These are phyloP conservation scores for Alcedo atthis DNA, from an alignment of 2,797 vertebrate species.

Conservation along the genomic window DNA sequence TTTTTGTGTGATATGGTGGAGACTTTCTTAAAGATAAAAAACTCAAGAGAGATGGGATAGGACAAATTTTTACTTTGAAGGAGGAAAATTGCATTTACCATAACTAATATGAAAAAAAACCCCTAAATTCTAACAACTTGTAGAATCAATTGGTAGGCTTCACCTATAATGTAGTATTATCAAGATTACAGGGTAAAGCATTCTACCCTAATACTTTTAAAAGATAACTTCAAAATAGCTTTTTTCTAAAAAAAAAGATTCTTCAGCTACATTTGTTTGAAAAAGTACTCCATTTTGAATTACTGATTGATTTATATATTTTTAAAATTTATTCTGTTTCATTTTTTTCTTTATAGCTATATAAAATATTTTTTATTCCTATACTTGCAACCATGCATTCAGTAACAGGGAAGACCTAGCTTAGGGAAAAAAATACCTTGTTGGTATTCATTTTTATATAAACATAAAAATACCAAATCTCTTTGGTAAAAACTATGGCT, in stretches of 20 bases:
- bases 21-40: slow-evolving; percentile 5
- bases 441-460: neutral
- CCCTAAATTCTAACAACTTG: neutral
- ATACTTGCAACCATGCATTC: neutral
- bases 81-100: slow-evolving; percentile 3
- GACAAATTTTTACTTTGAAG: neutral
- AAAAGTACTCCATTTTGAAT: neutral
- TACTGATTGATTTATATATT: neutral
- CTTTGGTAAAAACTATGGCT: neutral
- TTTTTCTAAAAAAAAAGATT: neutral
- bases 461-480: neutral
- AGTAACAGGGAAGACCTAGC: neutral
- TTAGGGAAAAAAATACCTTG: slow-evolving; percentile 8
- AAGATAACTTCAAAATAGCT: neutral
- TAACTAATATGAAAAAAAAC: slow-evolving; percentile 48
- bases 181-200: neutral
- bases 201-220: neutral
- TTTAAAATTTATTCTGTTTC: neutral
- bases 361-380: neutral
- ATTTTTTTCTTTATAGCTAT: neutral
- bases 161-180: neutral
- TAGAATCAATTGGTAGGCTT: neutral
- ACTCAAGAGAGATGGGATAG: neutral
- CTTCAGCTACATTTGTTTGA: neutral
- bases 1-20: neutral